Evolutionary conservation across 2,888 invertebrate species (phyloP).

Genomic region (Nezara viridula): DNA sequence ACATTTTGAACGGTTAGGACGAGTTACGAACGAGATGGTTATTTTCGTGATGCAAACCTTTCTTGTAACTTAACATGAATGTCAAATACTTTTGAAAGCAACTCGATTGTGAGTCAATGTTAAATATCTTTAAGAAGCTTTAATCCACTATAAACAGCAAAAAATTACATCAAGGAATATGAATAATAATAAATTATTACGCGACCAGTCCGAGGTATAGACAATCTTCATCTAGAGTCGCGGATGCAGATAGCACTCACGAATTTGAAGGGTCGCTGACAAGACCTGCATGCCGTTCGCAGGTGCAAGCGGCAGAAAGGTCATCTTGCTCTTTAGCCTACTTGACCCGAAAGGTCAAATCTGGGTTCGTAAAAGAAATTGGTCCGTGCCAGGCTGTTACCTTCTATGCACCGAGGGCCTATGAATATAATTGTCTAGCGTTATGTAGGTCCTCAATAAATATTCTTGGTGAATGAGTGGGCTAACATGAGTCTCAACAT

Average conservation of each 20-base stretch:
- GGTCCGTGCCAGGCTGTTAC: background rate
- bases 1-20: background rate
- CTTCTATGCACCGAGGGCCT: background rate
- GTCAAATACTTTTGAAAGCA: no score
- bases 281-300: background rate
- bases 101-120: background rate
- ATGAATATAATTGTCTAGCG: constrained; percentile 4
- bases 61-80: background rate
- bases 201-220: background rate
- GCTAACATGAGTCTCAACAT: background rate
- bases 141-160: background rate
- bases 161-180: background rate
- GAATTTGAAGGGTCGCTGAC: constrained; percentile 18
- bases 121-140: no score
- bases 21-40: background rate
- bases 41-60: background rate
- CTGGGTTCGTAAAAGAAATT: background rate
- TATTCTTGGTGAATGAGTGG: background rate
- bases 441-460: background rate
- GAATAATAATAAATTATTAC: background rate
- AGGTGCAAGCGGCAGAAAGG: constrained; percentile 31
- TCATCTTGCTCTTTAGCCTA: constrained; percentile 24
- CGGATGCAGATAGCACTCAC: background rate
- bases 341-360: constrained; percentile 29
- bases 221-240: background rate